Base-by-base conservation (phyloP, 2,888 invertebrate genomes). In the Adela reaumurella region DNA sequence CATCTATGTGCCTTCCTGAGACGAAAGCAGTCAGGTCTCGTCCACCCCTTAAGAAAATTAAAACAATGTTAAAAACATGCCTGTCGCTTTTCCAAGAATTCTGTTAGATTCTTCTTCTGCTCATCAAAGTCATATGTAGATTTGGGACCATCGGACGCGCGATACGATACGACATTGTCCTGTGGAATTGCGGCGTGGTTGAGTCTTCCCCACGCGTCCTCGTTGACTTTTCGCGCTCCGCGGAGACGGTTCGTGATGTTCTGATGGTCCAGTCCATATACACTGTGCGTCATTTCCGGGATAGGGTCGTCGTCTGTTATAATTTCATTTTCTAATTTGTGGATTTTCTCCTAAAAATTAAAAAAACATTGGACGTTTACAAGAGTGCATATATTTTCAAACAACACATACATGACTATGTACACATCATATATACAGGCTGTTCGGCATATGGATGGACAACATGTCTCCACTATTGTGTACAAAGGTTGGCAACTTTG, bases 231-330 rank as follows among this genome's bases (percentile, higher is more conserved):
- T 59, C 82, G 70, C 19, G 81, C 78, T 0, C 69, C 70, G 10
- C 77, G 49, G 1, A 85, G 70, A 47, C 80, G 70, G 41, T 69
- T 74, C 82, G 90, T 82, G 43, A 91, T 87, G 49, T 68, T 71
- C 0, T 70, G 67, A 58, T 88, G 88, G 63, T 91, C 82, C 45
- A 92, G 66, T 0, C 88, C 89, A 41, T 86, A 81, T 3, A 90
- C 83, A 64, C 85, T 84, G 54, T 89, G 82, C 1, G 84, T 83
- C 90, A 92, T 92, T 52, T 80, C 69, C 2, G 90, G 89, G 52
- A 88, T 57, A 4, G 73, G 65, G 6, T 80, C 68, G 42, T 81
- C 73, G 45, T 62, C 61, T 28, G 65, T 50, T 3, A 65, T 63
- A 4, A 59, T 44, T 46, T 67, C 62, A 3, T 70, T 69, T 57